Evolutionary conservation across 2,113 vertebrate species (phyloP), one percentile per base, ranked within the genome.

Genomic region (Corythoichthys intestinalis): DNA sequence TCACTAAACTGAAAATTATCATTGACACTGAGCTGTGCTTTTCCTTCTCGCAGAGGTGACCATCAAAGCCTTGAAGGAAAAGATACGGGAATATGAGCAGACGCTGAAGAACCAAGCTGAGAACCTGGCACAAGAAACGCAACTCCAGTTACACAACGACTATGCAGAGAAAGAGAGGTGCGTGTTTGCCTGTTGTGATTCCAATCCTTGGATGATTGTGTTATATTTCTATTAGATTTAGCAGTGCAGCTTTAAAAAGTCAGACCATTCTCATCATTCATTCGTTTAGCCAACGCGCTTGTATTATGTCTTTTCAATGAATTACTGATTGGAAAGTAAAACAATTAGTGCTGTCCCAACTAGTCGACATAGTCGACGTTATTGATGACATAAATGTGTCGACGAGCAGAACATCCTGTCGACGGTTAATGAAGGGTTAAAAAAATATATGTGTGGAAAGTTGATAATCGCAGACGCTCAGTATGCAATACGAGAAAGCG

Each of bases 61-160:
- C 78, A 98, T 99, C 84, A 99, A 99, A 92, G 93, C 94, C 87
- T 94, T 99, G 93, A 98, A 96, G 91, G 97, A 99, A 90, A 98
- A 97, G 91, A 96, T 99, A 89, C 94, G 96, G 59, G 97, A 98
- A 86, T 98, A 98, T 76, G 97, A 99, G 74, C 96, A 96, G 94
- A 95, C 94, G 70, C 86, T 98, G 92, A 97, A 94, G 94, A 96
- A 93, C 88, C 96, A 97, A 90, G 96, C 96, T 0, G 95, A 99
- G 91, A 97, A 93, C 71, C 94, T 99, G 77, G 97, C 95, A 57
- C 95, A 97, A 68, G 96, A 99, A 76, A 98, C 95, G 86, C 94
- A 98, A 82, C 94, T 96, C 67, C 96, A 98, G 92, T 86, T 99
- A 85, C 96, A 97, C 83, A 95, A 96, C 91, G 94, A 98, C 93